Percentiles rank a stretch among this genome's conserved stretches.
phyloP scores from a whole-genome alignment of 2,113 vertebrate species.

The Sprattus sprattus region DNA sequence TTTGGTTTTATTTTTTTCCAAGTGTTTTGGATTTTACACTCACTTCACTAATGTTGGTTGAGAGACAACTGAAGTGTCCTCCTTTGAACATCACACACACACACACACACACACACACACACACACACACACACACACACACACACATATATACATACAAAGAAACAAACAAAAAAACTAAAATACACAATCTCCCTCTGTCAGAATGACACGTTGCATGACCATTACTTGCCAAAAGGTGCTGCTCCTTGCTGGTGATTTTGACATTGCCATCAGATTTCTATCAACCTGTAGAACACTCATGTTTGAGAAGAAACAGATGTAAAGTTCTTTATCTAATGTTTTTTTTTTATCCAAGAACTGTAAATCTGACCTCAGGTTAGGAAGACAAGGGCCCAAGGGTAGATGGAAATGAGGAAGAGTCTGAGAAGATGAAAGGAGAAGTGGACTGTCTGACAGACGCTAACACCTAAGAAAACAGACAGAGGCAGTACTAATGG shows the following conservation, averaged over 20 bases:
- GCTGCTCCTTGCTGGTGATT: slow-evolving; percentile 64
- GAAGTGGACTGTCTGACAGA: not conserved
- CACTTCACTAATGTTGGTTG: not conserved
- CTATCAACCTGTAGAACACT: slow-evolving; percentile 30
- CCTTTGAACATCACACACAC: not conserved
- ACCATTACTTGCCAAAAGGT: slow-evolving; percentile 36
- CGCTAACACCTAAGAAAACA: not conserved
- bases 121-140: not conserved
- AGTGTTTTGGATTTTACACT: not conserved
- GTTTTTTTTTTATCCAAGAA: not conserved
- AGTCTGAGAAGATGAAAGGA: not conserved
- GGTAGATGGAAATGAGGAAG: not conserved
- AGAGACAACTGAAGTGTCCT: not conserved
- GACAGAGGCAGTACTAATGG: not conserved
- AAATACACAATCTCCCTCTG: not conserved
- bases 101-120: not conserved
- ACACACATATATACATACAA: too few species aligned
- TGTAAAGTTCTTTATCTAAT: not conserved
- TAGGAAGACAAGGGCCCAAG: not conserved
- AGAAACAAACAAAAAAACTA: too few species aligned
- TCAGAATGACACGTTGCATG: slow-evolving; percentile 13
- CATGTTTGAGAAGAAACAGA: slow-evolving; percentile 20
- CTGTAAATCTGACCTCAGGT: not conserved
- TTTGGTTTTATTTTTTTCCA: slow-evolving; percentile 12
- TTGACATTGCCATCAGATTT: slow-evolving; percentile 53